Evolutionary conservation across 1,140 invertebrate genomes (phyloP).

Genomic region (Drosophila arawakana): DNA sequence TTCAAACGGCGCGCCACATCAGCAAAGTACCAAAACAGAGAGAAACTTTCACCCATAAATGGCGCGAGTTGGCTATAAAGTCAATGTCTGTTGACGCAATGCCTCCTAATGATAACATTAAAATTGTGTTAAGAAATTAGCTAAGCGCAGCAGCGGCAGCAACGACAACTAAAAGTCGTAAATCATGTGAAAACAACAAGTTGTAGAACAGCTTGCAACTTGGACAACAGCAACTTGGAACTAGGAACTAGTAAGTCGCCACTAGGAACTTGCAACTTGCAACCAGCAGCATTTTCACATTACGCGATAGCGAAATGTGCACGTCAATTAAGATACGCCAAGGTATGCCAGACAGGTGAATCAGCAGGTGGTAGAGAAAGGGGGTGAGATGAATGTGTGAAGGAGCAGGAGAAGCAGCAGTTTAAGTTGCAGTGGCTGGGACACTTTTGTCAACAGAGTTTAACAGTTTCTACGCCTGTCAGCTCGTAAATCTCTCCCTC

Average conservation of each 20-base stretch:
- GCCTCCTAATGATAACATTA: slow-evolving; percentile 81
- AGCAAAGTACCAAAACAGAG: slow-evolving; percentile 38
- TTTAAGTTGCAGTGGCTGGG: slow-evolving; percentile 46
- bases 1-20: slow-evolving; percentile 61
- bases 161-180: slow-evolving; percentile 59
- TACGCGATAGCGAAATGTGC: slow-evolving; percentile 83
- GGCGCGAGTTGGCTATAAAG: slow-evolving; percentile 61
- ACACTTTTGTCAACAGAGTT: slow-evolving; percentile 80
- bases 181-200: slow-evolving; percentile 65
- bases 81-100: slow-evolving; percentile 57
- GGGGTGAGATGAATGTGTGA: background rate
- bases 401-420: slow-evolving; percentile 14
- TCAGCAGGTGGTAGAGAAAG: slow-evolving; percentile 33
- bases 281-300: slow-evolving; percentile 76
- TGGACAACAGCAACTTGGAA: slow-evolving; percentile 16
- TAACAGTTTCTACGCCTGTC: slow-evolving; percentile 83
- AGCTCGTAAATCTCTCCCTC: slow-evolving; percentile 76
- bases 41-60: slow-evolving; percentile 76
- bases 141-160: slow-evolving; percentile 34
- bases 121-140: slow-evolving; percentile 83
- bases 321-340: slow-evolving; percentile 82
- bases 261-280: slow-evolving; percentile 30
- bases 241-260: slow-evolving; percentile 12
- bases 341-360: slow-evolving; percentile 79
- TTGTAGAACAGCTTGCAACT: slow-evolving; percentile 23